These are phyloP conservation scores for Zoanthus gigantus DNA, from an alignment of 92 coral and sea anemone species.

Conservation along the genomic window DNA sequence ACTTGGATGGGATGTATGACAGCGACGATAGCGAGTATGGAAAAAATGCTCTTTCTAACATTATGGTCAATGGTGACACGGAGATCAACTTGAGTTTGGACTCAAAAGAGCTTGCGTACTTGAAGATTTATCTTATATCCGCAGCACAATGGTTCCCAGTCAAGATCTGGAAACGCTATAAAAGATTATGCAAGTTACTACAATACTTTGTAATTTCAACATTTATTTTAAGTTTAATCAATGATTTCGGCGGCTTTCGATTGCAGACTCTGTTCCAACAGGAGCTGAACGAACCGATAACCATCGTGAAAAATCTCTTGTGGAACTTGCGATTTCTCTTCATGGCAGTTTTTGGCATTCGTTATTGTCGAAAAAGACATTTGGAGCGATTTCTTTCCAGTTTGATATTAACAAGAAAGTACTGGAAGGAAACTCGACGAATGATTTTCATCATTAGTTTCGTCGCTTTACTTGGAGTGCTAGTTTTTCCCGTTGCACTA, in stretches of 20 bases:
- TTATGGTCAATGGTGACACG: slow-evolving; percentile 47
- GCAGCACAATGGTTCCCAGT: slow-evolving; percentile 69
- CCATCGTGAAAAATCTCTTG: slow-evolving; percentile 60
- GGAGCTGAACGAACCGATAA: slow-evolving; percentile 62
- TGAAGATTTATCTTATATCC: slow-evolving; percentile 49
- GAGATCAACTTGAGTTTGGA: slow-evolving; percentile 52
- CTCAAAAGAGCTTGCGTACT: slow-evolving; percentile 42
- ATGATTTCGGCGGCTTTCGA: slow-evolving; percentile 68
- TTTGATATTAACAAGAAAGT: slow-evolving; percentile 57
- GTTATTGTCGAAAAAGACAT: slow-evolving; percentile 67
- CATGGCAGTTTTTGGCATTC: slow-evolving; percentile 58
- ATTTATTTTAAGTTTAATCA: slow-evolving; percentile 25
- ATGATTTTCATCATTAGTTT: slow-evolving; percentile 24
- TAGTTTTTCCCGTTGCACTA: slow-evolving; percentile 55
- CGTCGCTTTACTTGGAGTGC: slow-evolving; percentile 28
- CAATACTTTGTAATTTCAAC: slow-evolving; percentile 19
- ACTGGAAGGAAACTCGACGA: slow-evolving; percentile 55
- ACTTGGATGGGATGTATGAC: slow-evolving; percentile 29
- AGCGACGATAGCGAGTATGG: slow-evolving; percentile 59
- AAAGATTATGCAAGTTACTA: slow-evolving; percentile 18
- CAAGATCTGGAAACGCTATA: slow-evolving; percentile 9
- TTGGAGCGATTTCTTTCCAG: slow-evolving; percentile 59
- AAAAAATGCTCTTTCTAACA: not conserved
- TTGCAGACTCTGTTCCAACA: slow-evolving; percentile 66
- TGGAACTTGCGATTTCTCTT: slow-evolving; percentile 69